phyloP scores from a whole-genome alignment of 2,113 vertebrate species.

The Probosciger aterrimus region DNA sequence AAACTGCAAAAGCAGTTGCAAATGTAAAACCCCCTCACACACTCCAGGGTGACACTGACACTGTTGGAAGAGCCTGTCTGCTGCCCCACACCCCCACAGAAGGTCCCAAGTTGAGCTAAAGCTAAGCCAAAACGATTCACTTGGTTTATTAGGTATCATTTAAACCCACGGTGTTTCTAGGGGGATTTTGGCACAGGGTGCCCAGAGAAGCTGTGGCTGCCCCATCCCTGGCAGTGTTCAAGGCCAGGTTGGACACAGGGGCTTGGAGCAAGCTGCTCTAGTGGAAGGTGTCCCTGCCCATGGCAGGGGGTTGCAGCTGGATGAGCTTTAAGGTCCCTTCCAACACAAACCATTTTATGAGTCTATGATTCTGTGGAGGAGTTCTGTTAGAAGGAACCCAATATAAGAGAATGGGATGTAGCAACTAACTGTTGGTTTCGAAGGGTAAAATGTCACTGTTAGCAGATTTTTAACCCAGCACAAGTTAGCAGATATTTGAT shows the following conservation, averaged over 20 bases:
- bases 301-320: not conserved
- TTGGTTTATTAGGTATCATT: not conserved
- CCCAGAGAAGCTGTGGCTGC: not conserved
- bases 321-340: not conserved
- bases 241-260: not conserved
- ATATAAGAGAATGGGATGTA: not conserved
- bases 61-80: not conserved
- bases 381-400: not conserved
- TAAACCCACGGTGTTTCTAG: not conserved
- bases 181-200: not conserved
- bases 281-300: not conserved
- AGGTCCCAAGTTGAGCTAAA: not conserved
- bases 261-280: not conserved
- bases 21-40: not conserved
- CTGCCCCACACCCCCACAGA: not conserved
- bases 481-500: constrained; percentile 32
- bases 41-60: not conserved
- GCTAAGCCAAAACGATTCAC: not conserved
- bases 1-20: not conserved
- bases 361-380: not conserved
- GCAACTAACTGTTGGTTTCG: not conserved
- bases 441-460: constrained; percentile 6
- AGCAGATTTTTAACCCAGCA: not conserved
- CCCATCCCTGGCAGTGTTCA: not conserved
- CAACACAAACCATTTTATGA: not conserved